phyloP scores from a whole-genome alignment of 2,113 vertebrate species.

The Pseudorhombus dupliciocellatus region DNA sequence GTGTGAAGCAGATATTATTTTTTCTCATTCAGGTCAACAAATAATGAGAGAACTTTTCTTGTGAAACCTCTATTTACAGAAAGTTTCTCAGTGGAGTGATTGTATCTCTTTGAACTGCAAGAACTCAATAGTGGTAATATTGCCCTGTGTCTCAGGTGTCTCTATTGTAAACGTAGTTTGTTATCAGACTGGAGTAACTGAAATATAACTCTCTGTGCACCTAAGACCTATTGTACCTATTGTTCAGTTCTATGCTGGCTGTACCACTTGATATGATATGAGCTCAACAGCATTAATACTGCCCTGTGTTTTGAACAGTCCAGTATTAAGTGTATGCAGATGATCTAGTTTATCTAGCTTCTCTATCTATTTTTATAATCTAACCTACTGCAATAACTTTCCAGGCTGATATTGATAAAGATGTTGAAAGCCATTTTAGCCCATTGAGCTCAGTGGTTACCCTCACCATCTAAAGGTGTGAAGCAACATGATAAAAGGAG shows the following conservation, averaged over 20 bases:
- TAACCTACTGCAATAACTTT: too few relatives aligned
- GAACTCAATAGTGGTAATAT: constrained; percentile 10
- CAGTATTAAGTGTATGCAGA: neutral
- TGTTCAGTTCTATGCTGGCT: neutral
- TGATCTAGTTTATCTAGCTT: too few relatives aligned
- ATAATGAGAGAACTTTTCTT: constrained; percentile 45
- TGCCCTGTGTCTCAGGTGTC: constrained; percentile 6
- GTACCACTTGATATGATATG: constrained; percentile 14
- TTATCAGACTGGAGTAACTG: constrained; percentile 25
- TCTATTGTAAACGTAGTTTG: constrained; percentile 14
- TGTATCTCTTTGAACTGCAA: constrained; percentile 18
- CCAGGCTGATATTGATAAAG: too few relatives aligned
- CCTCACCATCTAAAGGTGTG: too few relatives aligned
- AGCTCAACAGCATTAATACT: constrained; percentile 5
- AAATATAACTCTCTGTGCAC: constrained; percentile 19
- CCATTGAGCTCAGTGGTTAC: too few relatives aligned
- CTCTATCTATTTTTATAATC: too few relatives aligned
- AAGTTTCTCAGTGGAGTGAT: constrained; percentile 12
- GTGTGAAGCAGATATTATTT: neutral
- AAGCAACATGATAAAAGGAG: too few relatives aligned
- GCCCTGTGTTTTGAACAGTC: constrained; percentile 4
- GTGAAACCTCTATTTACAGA: constrained; percentile 31
- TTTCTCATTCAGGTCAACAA: constrained; percentile 8
- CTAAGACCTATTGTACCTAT: constrained; percentile 32
- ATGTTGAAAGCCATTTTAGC: too few relatives aligned